Base-by-base conservation (phyloP, 2,888 invertebrate genomes). In the Synanthedon vespiformis region DNA sequence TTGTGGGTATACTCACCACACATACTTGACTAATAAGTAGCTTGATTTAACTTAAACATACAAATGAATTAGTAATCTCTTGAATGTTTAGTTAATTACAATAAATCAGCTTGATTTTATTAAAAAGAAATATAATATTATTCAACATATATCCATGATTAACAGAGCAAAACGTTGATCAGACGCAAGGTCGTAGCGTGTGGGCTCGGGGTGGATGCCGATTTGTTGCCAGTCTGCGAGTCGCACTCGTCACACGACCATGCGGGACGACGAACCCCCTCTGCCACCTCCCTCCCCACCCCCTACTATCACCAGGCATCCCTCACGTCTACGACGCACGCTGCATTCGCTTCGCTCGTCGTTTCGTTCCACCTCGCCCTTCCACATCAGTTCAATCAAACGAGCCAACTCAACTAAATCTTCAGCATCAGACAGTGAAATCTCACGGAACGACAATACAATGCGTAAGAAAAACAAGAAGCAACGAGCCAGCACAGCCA, bases 381-480 rank as follows among this genome's bases (percentile, higher is more conserved):
- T 87, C 82, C 85, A 87, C 77, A 76, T 87, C 72, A 82, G 79
- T 62, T 71, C 85, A 72, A 70, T 79, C 74, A 80, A 79, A 72
- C 85, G 84, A 65, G 68, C 79, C 68, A 77, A 79, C 64, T 83
- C 83, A 64, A 70, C 68, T 58, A 84, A 81, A 63, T 81, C 83
- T 63, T 78, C 77, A 67, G 84, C 74, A 67, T 87, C 87, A 76
- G 88, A 88, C 77, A 77, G 82, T 60, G 88, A 86, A 65, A 75
- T 77, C 77, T 68, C 74, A 68, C 84, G 83, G 70, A 79, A 76
- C 76, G 82, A 77, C 70, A 83, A 80, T 80, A 85, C 80, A 75
- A 84, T 85, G 83, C 85, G 85, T 65, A 87, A 86, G 74, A 85
- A 85, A 64, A 85, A 79, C 61, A 88, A 86, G 69, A 88, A 87